A percentile compares a stretch with the other conserved stretches of the same genome.
These are phyloP conservation scores for Cremastobaeus sp. DNA, from an alignment of 2,888 invertebrate genomes.

Conservation along the genomic window DNA sequence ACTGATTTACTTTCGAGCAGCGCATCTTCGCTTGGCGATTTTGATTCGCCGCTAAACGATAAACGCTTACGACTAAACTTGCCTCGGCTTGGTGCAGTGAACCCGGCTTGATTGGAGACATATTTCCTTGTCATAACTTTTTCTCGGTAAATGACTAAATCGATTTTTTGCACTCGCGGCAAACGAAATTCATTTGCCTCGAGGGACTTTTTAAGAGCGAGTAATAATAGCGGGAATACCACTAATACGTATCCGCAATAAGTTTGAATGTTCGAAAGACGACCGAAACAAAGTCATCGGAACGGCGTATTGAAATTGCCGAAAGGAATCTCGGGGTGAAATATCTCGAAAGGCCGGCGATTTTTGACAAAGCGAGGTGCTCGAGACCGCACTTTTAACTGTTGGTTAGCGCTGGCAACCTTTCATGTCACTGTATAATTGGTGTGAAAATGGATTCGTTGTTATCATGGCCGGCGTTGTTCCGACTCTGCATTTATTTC, in stretches of 20 bases:
- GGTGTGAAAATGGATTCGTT: constrained; percentile 49
- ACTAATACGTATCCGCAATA: constrained; percentile 9
- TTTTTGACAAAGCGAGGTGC: constrained; percentile 23
- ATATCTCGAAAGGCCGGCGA: constrained; percentile 18
- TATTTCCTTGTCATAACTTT: constrained; percentile 33
- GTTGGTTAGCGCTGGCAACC: constrained; percentile 13
- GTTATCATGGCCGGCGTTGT: constrained; percentile 30
- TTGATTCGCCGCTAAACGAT: constrained; percentile 36
- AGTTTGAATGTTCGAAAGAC: not conserved
- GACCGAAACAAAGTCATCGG: not conserved
- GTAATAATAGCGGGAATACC: constrained; percentile 1
- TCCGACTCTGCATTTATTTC: constrained; percentile 35
- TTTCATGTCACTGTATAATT: constrained; percentile 39
- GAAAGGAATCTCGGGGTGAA: constrained; percentile 1
- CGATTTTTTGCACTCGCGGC: constrained; percentile 14
- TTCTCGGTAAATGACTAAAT: constrained; percentile 30
- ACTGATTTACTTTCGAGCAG: constrained; percentile 9
- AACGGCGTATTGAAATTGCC: not conserved
- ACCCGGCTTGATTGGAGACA: constrained; percentile 38
- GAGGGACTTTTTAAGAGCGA: constrained; percentile 8
- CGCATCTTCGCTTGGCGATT: constrained; percentile 25
- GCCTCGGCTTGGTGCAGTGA: constrained; percentile 9
- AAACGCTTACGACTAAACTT: constrained; percentile 35
- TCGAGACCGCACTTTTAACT: constrained; percentile 10
- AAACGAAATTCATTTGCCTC: constrained; percentile 18